Conservation (phyloP, 2,113 vertebrate genomes). For the Toxotes jaculatrix region DNA sequence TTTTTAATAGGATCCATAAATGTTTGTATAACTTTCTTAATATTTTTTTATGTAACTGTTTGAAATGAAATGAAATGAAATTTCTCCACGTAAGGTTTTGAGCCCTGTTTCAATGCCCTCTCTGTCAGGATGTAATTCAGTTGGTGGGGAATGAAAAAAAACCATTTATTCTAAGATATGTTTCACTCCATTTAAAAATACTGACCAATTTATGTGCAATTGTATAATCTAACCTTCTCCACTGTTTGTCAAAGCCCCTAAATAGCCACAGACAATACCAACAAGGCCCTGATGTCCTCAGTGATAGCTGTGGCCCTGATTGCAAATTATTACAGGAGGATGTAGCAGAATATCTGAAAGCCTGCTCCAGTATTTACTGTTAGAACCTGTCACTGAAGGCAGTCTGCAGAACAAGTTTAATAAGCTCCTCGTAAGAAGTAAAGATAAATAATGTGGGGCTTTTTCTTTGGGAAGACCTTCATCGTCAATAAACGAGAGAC, state of each 20-base stretch:
- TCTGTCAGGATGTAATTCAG: neutral
- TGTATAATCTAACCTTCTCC: neutral
- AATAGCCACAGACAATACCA: neutral
- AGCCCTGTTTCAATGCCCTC: neutral
- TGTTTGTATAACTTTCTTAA: neutral
- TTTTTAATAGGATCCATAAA: neutral
- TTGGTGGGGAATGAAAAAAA: neutral
- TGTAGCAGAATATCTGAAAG: slow-evolving; percentile 1
- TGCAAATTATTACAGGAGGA: slow-evolving; percentile 9
- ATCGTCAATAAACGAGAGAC: neutral
- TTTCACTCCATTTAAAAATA: neutral
- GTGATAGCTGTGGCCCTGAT: neutral
- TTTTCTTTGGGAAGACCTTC: neutral
- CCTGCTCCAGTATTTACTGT: neutral
- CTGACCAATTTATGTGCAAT: neutral
- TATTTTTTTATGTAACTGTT: neutral
- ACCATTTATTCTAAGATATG: neutral
- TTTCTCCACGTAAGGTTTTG: neutral
- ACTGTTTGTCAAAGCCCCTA: neutral
- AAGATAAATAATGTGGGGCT: neutral
- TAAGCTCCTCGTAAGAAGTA: neutral
- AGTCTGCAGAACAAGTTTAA: neutral
- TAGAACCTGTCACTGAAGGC: neutral
- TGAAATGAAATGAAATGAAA: too few species aligned
- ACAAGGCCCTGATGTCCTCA: neutral